phyloP scores from a whole-genome alignment of 2,888 invertebrate species.

The Apodemia duryi region DNA sequence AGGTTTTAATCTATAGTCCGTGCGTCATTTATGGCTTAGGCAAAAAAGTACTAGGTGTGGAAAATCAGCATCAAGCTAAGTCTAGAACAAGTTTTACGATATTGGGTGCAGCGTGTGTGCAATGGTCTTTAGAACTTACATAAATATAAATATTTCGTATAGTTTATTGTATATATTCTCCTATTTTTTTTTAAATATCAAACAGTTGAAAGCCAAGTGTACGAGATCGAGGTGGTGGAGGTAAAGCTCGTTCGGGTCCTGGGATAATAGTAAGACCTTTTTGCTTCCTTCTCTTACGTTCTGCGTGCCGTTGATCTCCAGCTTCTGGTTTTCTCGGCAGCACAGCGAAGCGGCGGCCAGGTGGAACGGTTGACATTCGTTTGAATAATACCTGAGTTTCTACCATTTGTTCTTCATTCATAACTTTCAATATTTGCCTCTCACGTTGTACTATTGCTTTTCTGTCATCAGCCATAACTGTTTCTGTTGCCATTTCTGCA shows the following conservation, averaged over 20 bases:
- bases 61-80: no score
- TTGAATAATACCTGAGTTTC: constrained; percentile 62
- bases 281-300: constrained; percentile 53
- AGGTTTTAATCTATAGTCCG: no score
- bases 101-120: no score
- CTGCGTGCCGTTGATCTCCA: constrained; percentile 38
- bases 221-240: constrained; percentile 49
- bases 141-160: no score
- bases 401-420: constrained; percentile 52
- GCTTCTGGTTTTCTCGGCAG: constrained; percentile 50
- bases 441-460: constrained; percentile 59
- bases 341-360: constrained; percentile 59
- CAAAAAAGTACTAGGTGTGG: no score
- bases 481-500: constrained; percentile 56
- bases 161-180: constrained; percentile 26
- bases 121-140: no score
- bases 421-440: constrained; percentile 51
- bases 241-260: constrained; percentile 52
- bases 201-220: constrained; percentile 59
- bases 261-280: constrained; percentile 62
- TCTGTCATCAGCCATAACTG: constrained; percentile 56
- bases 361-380: constrained; percentile 61
- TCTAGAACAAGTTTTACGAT: no score
- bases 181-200: constrained; percentile 44
- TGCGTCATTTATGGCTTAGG: no score